Evolutionary conservation across 2,113 vertebrate genomes (phyloP).

Genomic region (Aegotheles bennettii): DNA sequence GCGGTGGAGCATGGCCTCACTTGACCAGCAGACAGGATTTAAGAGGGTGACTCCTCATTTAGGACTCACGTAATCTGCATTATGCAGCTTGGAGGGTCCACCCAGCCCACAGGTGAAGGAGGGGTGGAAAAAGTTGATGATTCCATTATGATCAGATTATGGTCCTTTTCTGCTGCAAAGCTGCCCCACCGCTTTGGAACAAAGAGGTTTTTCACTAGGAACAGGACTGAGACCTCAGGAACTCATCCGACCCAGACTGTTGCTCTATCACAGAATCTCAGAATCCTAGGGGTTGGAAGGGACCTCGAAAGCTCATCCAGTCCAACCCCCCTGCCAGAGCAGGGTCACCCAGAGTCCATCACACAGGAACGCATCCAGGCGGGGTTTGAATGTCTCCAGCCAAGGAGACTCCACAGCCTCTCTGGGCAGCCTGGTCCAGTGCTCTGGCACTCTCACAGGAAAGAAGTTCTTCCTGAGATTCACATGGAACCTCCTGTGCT

Average conservation of each 20-base stretch:
- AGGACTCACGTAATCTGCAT: background rate
- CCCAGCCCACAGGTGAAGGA: background rate
- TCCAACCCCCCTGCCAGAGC: too few species aligned
- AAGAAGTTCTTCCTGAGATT: too few species aligned
- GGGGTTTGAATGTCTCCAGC: too few species aligned
- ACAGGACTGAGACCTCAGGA: background rate
- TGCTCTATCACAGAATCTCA: too few species aligned
- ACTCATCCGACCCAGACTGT: background rate
- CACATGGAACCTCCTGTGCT: too few species aligned
- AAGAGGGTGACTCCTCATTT: background rate
- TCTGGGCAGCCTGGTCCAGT: too few species aligned
- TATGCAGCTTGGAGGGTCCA: background rate
- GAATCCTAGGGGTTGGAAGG: too few species aligned
- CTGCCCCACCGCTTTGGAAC: background rate
- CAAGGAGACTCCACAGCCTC: too few species aligned
- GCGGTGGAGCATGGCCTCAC: background rate
- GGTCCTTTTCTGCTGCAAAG: background rate
- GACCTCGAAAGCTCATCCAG: too few species aligned
- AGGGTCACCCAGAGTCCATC: too few species aligned
- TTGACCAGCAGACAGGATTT: background rate
- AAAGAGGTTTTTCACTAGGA: background rate
- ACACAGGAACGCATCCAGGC: too few species aligned
- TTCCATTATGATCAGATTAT: background rate
- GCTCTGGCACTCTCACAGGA: too few species aligned
- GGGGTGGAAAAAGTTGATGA: background rate